A percentile compares a stretch with the other conserved stretches of the same genome.
Conservation (phyloP, 2,888 invertebrate species). For the Drosophila diplacantha region DNA sequence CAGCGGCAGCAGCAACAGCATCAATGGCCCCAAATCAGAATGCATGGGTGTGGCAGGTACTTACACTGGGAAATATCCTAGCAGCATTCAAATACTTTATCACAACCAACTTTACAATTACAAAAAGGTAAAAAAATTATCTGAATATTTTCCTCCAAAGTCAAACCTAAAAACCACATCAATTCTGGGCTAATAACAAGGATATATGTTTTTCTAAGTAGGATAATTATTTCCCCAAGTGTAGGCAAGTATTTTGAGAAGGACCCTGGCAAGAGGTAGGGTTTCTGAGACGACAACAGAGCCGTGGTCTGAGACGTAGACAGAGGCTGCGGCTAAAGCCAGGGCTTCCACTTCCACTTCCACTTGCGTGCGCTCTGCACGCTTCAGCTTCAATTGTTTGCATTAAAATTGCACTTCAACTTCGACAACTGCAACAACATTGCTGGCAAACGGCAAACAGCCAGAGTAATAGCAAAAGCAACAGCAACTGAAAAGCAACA, state of each 20-base stretch:
- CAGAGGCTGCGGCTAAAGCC: constrained; percentile 27
- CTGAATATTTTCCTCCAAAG: background rate
- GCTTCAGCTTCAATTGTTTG: constrained; percentile 70
- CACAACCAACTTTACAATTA: no score
- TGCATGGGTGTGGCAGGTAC: constrained; percentile 23
- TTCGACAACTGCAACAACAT: constrained; percentile 64
- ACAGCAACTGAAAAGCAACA: constrained; percentile 13
- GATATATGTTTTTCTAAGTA: no score
- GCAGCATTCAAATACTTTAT: background rate
- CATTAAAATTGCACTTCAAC: constrained; percentile 69
- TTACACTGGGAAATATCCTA: constrained; percentile 3
- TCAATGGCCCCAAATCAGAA: constrained; percentile 30
- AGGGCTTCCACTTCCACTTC: constrained; percentile 41
- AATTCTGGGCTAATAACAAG: background rate
- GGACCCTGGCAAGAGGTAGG: constrained; percentile 4
- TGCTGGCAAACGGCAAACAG: constrained; percentile 24
- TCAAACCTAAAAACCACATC: fast-evolving
- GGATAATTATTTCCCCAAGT: background rate
- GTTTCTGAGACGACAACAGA: constrained; percentile 7
- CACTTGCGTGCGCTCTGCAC: constrained; percentile 58
- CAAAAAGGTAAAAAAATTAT: background rate
- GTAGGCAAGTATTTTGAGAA: constrained; percentile 24
- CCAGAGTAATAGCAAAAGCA: constrained; percentile 10
- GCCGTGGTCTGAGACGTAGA: constrained; percentile 3
- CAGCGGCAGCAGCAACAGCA: constrained; percentile 35